Base-by-base conservation (phyloP, 1,140 invertebrate species). In the Phymorhynchus buccinoides region DNA sequence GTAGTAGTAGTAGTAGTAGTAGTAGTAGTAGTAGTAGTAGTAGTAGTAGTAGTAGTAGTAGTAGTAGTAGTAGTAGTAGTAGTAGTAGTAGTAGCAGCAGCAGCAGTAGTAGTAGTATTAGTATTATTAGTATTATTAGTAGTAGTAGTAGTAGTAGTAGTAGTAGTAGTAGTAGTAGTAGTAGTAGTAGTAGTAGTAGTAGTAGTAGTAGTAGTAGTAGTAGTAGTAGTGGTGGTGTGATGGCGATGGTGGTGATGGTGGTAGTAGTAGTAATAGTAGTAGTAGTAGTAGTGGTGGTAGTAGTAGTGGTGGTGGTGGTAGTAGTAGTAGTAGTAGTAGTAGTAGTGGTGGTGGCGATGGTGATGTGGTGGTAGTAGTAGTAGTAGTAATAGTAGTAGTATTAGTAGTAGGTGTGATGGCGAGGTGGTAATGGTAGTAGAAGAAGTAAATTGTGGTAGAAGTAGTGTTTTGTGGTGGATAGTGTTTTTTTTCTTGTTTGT, bases 11-110 rank as follows among this genome's bases (percentile, higher is more conserved):
- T 66, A 66, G 56, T 66, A 66, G 56, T 66, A 66, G 56, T 66
- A 66, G 56, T 66, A 66, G 56, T 66, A 66, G 56, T 66, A 66
- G 56, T 66, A 66, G 56, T 66, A 66, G 56, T 66, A 66, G 56
- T 66, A 66, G 56, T 66, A 66, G 56, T 66, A 66, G 56, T 66
- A 66, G 56, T 66, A 66, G 56, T 66, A 66, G 56, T 66, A 66
- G 56, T 66, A 66, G 56, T 66, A 66, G 56, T 66, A 66, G 56
- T 66, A 66, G 56, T 66, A 66, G 56, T 66, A 66, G 56, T 66
- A 66, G 56, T 66, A 66, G 56, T 66, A 66, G 56, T 66, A 66
- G 56, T 66, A 66, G 30, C 30, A 66, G 56, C 30, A 66, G 56
- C 30, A 66, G 56, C n/a, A n/a, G n/a, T n/a, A n/a, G n/a, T n/a